Conservation (phyloP, 2,888 invertebrate species). For the Poecilus cupreus region DNA sequence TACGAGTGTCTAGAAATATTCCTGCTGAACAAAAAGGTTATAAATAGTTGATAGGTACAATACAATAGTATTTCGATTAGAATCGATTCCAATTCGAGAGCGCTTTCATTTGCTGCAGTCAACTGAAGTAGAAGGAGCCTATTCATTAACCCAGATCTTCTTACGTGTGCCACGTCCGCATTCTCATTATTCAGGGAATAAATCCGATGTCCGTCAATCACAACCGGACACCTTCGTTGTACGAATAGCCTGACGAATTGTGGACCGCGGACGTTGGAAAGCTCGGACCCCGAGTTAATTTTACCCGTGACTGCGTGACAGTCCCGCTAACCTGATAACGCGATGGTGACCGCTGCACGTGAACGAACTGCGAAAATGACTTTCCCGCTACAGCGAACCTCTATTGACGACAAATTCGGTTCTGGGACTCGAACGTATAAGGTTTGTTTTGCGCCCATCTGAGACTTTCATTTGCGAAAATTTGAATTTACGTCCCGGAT, state of each 20-base stretch:
- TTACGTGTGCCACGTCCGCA: background rate
- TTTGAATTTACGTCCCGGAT: background rate
- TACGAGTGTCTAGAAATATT: too few relatives aligned
- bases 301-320: conserved; percentile 33
- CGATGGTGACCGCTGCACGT: conserved; percentile 23
- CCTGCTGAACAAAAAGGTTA: too few relatives aligned
- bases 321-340: conserved; percentile 32
- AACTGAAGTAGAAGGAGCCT: too few relatives aligned
- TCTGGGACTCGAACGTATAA: background rate
- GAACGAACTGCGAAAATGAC: conserved; percentile 20
- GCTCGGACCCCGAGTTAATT: conserved; percentile 3
- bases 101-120: too few relatives aligned
- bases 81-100: too few relatives aligned
- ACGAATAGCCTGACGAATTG: background rate
- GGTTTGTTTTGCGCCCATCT: background rate
- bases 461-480: background rate
- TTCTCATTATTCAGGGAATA: conserved; percentile 30
- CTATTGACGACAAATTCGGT: background rate
- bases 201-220: conserved; percentile 34
- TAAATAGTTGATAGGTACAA: too few relatives aligned
- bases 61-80: too few relatives aligned
- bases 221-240: background rate
- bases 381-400: background rate
- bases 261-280: background rate
- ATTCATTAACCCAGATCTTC: background rate